Base-by-base conservation (phyloP, 2,797 vertebrate genomes). In the Melanotaenia nigrans region DNA sequence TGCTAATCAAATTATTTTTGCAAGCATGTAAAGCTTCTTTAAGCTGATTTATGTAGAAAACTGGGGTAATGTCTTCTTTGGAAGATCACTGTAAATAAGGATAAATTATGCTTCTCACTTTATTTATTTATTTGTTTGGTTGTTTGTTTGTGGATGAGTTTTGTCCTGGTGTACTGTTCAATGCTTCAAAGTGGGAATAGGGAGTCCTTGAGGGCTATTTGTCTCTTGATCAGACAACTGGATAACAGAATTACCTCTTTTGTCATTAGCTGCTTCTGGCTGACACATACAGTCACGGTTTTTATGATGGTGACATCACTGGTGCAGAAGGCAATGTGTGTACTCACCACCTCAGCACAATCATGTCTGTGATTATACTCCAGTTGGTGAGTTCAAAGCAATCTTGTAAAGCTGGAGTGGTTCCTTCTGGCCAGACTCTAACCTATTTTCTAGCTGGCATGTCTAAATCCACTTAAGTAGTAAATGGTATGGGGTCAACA, bases 1-100 rank as follows among this genome's bases (percentile, higher is more conserved):
- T 79, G 71, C 77, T 87, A 81, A 88, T 90, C 82, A 85, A 87
- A 91, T 89, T 81, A 83, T 81, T 83, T 80, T 68, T 78, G 63
- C 57, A 71, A 79, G 73, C 78, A 78, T 89, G 77, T 72, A 77
- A 83, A 77, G 68, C 83, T 78, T 65, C 80, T 77, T 67, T 73
- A 87, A 85, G 49, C 66, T 83, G 61, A 84, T 85, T 81, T 82
- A 42, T 75, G 60, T 82, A 60, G 64, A 65, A 81, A 82, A 84
- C 3, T 65, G 62, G 38, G 73, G 24, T 87, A 74, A 87, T 79
- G 70, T 85, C 84, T 85, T 77, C 68, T 89, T 81, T 86, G 68
- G 74, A 74, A 69, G 63, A 82, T 67, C 22, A 82, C n/a, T 85
- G 79, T 68, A 83, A 81, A 85, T 68, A 77, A 65, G 53, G 65